Conservation (phyloP, 2,888 invertebrate genomes). For the Epicampocera succincta region DNA sequence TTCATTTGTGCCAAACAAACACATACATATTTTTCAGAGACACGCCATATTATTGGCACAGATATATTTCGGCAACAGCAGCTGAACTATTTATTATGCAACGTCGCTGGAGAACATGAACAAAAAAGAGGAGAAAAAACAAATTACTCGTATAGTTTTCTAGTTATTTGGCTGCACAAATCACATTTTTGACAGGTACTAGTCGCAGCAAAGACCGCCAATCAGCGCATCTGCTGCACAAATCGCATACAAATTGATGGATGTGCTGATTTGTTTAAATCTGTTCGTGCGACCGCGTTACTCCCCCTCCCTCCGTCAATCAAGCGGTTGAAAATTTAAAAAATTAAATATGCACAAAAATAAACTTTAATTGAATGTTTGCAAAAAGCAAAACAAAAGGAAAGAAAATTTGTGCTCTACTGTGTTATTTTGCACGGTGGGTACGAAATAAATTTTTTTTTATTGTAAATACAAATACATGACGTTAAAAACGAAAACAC, state of each 20-base stretch:
- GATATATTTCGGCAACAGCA: too few species aligned
- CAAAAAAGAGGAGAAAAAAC: too few species aligned
- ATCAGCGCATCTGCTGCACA: conserved; percentile 6
- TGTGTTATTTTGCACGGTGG: conserved; percentile 17
- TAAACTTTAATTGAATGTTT: conserved; percentile 42
- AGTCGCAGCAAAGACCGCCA: not conserved
- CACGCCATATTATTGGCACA: too few species aligned
- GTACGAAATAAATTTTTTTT: conserved; percentile 37
- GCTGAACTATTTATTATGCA: too few species aligned
- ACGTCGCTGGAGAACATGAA: too few species aligned
- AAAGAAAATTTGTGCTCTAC: not conserved
- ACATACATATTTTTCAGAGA: too few species aligned
- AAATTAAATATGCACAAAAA: conserved; percentile 33
- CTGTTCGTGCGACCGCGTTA: too few species aligned
- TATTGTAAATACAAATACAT: conserved; percentile 14
- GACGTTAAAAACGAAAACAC: conserved; percentile 21
- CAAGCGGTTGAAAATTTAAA: not conserved
- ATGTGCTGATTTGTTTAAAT: conserved; percentile 30
- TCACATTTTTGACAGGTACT: too few species aligned
- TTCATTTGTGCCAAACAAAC: too few species aligned
- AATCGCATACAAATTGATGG: conserved; percentile 22
- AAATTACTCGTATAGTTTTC: too few species aligned
- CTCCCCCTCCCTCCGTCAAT: too few species aligned
- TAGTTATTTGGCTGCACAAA: too few species aligned
- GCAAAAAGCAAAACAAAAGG: not conserved